phyloP scores from a whole-genome alignment of 2,797 vertebrate genomes.

The Aselliscus stoliczkanus region DNA sequence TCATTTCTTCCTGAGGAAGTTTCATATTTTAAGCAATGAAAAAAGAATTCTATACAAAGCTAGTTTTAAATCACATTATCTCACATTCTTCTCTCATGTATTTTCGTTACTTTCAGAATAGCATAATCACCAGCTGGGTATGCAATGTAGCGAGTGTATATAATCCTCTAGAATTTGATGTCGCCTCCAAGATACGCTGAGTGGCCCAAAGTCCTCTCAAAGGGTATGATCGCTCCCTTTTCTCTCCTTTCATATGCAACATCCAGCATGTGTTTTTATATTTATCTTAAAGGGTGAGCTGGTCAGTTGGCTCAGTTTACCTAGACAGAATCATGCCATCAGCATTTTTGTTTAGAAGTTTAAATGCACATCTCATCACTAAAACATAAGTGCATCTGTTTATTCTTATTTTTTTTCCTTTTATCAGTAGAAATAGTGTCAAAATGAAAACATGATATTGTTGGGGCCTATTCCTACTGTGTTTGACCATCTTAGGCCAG shows the following conservation, averaged over 20 bases:
- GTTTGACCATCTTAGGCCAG: neutral
- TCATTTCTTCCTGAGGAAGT: slow-evolving; percentile 84
- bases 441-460: neutral
- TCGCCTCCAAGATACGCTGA: neutral
- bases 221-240: neutral
- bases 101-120: slow-evolving; percentile 1
- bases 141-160: neutral
- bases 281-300: neutral
- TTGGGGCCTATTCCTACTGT: neutral
- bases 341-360: slow-evolving; percentile 10
- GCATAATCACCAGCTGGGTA: neutral
- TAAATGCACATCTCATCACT: neutral
- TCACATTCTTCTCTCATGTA: slow-evolving; percentile 57
- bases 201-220: neutral
- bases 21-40: slow-evolving; percentile 80
- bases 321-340: neutral
- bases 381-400: neutral
- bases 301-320: neutral
- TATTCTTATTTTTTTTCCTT: neutral
- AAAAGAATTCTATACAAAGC: slow-evolving; percentile 78
- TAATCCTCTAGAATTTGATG: slow-evolving; percentile 36
- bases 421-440: neutral
- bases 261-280: neutral
- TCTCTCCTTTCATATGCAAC: neutral
- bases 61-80: slow-evolving; percentile 63